Base-by-base conservation (phyloP, 2,797 vertebrate species). In the Florisuga fusca region DNA sequence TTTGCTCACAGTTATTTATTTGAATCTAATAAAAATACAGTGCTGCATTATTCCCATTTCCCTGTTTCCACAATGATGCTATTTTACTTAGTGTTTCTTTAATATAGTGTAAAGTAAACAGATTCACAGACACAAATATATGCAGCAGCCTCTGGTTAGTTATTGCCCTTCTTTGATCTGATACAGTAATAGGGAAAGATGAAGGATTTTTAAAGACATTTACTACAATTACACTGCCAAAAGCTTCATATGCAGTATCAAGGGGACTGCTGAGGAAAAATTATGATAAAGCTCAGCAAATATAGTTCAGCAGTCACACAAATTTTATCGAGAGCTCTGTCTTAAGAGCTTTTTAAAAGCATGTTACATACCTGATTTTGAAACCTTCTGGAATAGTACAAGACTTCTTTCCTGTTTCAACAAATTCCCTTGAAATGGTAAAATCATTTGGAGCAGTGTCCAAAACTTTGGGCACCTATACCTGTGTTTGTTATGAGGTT, bases 151-250 rank as follows among this genome's bases (percentile, higher is more conserved):
- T 89, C 84, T 93, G 83, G 18, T 79, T 92, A 89, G 33, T 63
- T 95, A 64, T 68, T 89, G 38, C 45, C 16, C 25, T 80, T 85
- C 59, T 95, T 91, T 87, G 69, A 77, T 95, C 66, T 89, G 7
- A 20, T 81, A 81, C 34, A 91, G 55, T 26, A 81, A 94, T 38
- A 78, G 46, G 69, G 38, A 26, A 90, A 71, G 62, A 81, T 43
- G 38, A 82, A 88, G 50, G 3, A 51, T 20, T 41, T 80, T 91
- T 96, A 74, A 89, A 91, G 31, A 55, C 79, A 12, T 27, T 26
- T 86, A 48, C 20, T 63, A 71, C 33, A 84, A 48, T 74, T 54
- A 53, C 45, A 58, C 5, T 51, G 33, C 12, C 45, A 92, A 94
- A 92, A 76, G 15, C 55, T 59, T 73, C 22, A 57, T 36, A 62